Base-by-base conservation (phyloP, 2,888 invertebrate species). In the Geotrupes spiniger region DNA sequence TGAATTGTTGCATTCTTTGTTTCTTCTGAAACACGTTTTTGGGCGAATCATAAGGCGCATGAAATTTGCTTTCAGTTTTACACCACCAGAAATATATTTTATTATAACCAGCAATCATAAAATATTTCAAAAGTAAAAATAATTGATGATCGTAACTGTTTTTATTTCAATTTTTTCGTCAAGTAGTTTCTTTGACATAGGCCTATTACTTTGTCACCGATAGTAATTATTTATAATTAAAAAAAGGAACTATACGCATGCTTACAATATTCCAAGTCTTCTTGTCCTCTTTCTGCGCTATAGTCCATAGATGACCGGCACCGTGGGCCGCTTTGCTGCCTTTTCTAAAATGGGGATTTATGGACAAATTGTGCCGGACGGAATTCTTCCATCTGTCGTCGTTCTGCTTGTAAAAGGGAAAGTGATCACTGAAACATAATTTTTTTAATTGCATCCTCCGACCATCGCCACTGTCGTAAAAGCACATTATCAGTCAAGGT, bases 371-470 rank as follows among this genome's bases (percentile, higher is more conserved):
- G 72, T 92, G 92, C 56, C 92, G 78, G 1, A 93, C 92, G 0
- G 92, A 92, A 68, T 93, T 93, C 74, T 93, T 93, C 92, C 92
- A 92, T 62, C 92, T 83, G 68, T 92, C 92, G 62, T 93, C 92
- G 65, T 90, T 88, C 29, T 89, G 87, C 69, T 90, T 90, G 76
- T 90, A 93, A 70, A 83, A 92, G 0, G 92, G 90, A 72, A 89
- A 92, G 51, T 87, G 88, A 65, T 90, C 89, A 2, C 92, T 92
- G 75, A 12, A 26, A 12, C n/a, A 46, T 31, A 29, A 33, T 29
- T 29, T 11, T 29, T 29, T 29, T 11, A 11, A 29, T 29, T 29
- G 29, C 10, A 29, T n/a, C n/a, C n/a, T n/a, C n/a, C n/a, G n/a
- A n/a, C n/a, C n/a, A n/a, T n/a, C n/a, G n/a, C n/a, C n/a, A n/a